Base-by-base conservation (phyloP, 2,888 invertebrate species). In the Allygus modestus region DNA sequence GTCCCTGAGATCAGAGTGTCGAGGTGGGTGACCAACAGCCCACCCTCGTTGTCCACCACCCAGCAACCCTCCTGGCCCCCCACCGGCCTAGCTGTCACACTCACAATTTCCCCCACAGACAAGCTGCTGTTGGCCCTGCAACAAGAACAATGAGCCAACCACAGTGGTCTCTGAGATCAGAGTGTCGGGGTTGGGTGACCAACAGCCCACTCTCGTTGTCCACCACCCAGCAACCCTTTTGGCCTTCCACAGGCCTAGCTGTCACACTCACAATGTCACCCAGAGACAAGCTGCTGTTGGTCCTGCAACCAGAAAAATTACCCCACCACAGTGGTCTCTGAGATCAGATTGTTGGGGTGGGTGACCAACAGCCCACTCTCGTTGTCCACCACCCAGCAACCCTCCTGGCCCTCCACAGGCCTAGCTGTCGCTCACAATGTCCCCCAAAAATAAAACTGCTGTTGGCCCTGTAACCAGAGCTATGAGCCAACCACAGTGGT, bases 311-410 rank as follows among this genome's bases (percentile, higher is more conserved):
- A 99, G 90, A 96, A 97, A 12, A 97, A 91, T 0, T 96, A 95
- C 0, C 96, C 94, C 0, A 97, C 96, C 7, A 99, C 94, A 31
- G 96, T 94, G 0, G 99, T 98, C 43, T 96, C 95, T 0, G 98
- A 96, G 58, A 99, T 91, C 12, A 99, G 91, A 75, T 93, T 92
- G 90, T 99, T 97, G 0, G 98, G 97, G 86, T 96, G 93, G n/a
- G 94, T 93, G 0, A 97, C 93, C 17, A 98, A 89, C 85, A 95
- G 92, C 0, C 98, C 98, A 23, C 92, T 89, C 0, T 91, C 89
- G 86, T 94, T 94, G 87, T 92, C 92, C 0, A 96, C 90, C 28
- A 91, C 89, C 92, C 93, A 94, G 46, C 46, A 46, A 12, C 46
- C 46, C 17, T 46, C 46, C 17, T 46, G 46, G 46, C 17, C 46